Evolutionary conservation across 2,888 invertebrate genomes (phyloP).

Genomic region (Lucinisca nassula): DNA sequence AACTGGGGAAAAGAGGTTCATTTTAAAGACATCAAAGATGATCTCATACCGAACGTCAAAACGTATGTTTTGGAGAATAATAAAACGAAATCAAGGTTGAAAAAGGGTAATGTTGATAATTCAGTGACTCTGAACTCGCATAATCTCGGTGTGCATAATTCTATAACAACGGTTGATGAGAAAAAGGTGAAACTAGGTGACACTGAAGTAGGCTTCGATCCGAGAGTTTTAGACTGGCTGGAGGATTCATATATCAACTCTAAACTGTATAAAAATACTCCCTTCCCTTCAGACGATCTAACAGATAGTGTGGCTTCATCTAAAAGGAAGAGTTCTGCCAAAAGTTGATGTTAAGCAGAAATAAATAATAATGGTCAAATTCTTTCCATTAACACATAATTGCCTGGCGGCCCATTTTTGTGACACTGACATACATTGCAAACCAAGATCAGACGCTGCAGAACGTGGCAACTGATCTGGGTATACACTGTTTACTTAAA

Average conservation of each 20-base stretch:
- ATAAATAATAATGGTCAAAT: too few species aligned
- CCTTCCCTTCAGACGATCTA: constrained; percentile 38
- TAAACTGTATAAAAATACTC: constrained; percentile 38
- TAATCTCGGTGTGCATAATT: constrained; percentile 75
- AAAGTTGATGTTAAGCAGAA: background rate
- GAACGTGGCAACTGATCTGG: too few species aligned
- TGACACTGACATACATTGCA: too few species aligned
- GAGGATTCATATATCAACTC: constrained; percentile 64
- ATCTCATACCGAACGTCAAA: constrained; percentile 73
- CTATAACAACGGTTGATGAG: constrained; percentile 65
- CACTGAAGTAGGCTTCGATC: constrained; percentile 67
- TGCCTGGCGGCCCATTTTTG: too few species aligned
- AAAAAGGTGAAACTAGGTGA: constrained; percentile 67
- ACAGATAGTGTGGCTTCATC: constrained; percentile 16
- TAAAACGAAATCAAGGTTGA: constrained; percentile 47
- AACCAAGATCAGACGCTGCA: too few species aligned
- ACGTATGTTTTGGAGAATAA: constrained; percentile 74
- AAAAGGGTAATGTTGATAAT: constrained; percentile 60
- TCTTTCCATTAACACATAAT: too few species aligned
- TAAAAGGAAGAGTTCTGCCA: background rate
- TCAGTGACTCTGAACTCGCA: constrained; percentile 70
- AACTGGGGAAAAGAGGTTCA: constrained; percentile 71
- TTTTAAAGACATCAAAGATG: constrained; percentile 72
- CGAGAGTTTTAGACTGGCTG: constrained; percentile 71
- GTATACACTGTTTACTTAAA: too few species aligned